A percentile compares a stretch with the other conserved stretches of the same genome.
These are phyloP conservation scores for Theristus sp. DNA, from an alignment of 2,888 invertebrate species.

Conservation along the genomic window DNA sequence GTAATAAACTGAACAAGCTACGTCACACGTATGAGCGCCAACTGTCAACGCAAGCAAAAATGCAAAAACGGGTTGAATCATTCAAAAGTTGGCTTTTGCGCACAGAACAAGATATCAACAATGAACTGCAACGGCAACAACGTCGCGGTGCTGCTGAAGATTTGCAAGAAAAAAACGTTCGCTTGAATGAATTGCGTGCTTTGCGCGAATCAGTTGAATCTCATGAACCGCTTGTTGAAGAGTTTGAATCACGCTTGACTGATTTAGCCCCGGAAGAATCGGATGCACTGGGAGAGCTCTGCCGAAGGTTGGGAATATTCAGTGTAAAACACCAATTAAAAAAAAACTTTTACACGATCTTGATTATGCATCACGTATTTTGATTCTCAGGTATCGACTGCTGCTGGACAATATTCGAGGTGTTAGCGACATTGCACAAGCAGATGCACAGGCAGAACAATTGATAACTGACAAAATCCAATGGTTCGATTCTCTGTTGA, in stretches of 20 bases:
- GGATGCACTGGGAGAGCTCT: not conserved
- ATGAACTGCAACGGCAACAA: not conserved
- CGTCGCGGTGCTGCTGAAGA: not conserved
- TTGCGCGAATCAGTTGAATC: not conserved
- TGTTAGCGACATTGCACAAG: not conserved
- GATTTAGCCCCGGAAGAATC: not conserved
- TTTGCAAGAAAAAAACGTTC: not conserved
- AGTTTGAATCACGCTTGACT: not conserved
- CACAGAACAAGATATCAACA: not conserved
- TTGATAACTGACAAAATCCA: not conserved
- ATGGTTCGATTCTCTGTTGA: not conserved
- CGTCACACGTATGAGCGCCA: not conserved
- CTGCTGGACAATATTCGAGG: not conserved
- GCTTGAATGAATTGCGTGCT: not conserved
- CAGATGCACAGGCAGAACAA: not conserved
- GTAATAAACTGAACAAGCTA: not conserved
- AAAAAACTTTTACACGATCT: too few relatives aligned
- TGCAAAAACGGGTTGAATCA: not conserved
- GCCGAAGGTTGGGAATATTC: not conserved
- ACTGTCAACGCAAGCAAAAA: too few relatives aligned
- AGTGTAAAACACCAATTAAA: too few relatives aligned
- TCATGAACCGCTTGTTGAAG: not conserved
- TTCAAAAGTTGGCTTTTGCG: not conserved
- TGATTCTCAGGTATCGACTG: not conserved
- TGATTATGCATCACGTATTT: too few relatives aligned